Conservation (phyloP, 2,888 invertebrate genomes). For the Drosophila pseudotalamancana region DNA sequence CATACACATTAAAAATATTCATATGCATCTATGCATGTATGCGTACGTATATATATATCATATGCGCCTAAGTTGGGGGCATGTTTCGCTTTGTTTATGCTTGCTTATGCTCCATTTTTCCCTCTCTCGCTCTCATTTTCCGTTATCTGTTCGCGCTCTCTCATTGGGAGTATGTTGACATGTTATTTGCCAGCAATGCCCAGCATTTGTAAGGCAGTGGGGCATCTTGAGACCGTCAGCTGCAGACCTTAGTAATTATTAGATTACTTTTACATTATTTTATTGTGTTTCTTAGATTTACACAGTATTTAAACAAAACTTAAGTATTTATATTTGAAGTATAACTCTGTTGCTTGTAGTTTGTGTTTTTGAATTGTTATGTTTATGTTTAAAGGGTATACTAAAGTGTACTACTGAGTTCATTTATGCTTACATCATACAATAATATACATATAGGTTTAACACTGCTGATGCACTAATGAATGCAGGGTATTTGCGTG, state of each 20-base stretch:
- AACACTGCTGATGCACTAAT: too few species aligned
- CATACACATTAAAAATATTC: not conserved
- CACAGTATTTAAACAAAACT: too few species aligned
- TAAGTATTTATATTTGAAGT: too few species aligned
- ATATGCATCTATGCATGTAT: not conserved
- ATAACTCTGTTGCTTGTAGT: too few species aligned
- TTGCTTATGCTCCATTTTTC: not conserved
- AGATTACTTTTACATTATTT: too few species aligned
- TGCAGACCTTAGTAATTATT: too few species aligned
- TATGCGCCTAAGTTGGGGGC: conserved; percentile 18
- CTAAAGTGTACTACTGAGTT: too few species aligned
- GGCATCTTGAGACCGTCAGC: not conserved
- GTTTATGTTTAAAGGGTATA: too few species aligned
- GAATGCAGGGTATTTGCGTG: not conserved
- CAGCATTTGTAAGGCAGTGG: not conserved
- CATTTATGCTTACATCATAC: too few species aligned
- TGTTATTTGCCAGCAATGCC: conserved; percentile 36
- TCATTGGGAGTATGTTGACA: conserved; percentile 27
- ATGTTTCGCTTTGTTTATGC: conserved; percentile 16
- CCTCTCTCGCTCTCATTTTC: not conserved
- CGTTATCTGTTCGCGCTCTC: not conserved
- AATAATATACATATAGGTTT: too few species aligned
- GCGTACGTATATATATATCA: not conserved
- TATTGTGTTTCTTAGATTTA: too few species aligned
- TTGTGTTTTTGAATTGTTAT: too few species aligned